Percentiles rank a stretch among this genome's conserved stretches.
These are phyloP conservation scores for Sebastes kiyomatsui DNA, from an alignment of 2,797 vertebrate species.

Conservation along the genomic window DNA sequence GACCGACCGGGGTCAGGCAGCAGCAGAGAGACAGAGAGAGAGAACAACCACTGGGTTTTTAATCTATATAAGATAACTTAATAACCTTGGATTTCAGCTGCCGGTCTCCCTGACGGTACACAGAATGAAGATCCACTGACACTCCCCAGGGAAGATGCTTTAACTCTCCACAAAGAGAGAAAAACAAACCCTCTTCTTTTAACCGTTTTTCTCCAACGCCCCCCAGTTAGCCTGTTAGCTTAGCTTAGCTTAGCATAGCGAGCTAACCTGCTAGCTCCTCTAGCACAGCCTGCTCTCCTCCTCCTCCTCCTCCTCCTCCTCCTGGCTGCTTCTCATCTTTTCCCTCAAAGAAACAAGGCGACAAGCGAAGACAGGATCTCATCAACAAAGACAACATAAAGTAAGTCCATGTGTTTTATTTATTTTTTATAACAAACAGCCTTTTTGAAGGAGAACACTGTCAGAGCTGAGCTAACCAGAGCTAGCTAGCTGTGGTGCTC, in stretches of 20 bases:
- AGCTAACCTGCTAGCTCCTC: conserved; percentile 60
- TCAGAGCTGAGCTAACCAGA: conserved; percentile 59
- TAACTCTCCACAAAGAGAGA: conserved; percentile 13
- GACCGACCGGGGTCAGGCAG: conserved; percentile 80
- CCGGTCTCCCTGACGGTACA: conserved; percentile 1
- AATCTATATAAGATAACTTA: conserved; percentile 28
- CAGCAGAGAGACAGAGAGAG: conserved; percentile 50
- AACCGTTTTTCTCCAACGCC: conserved; percentile 75
- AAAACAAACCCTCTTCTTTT: conserved; percentile 53
- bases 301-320: conserved; percentile 55
- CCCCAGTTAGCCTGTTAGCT: conserved; percentile 67
- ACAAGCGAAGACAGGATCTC: conserved; percentile 36
- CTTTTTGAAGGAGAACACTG: conserved; percentile 26
- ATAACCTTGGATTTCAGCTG: conserved; percentile 45
- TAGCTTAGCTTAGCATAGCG: conserved; percentile 31
- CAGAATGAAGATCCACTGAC: conserved; percentile 42
- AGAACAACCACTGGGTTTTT: conserved; percentile 34
- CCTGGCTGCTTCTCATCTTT: conserved; percentile 65
- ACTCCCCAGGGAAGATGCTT: conserved; percentile 23
- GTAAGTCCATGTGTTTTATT: conserved; percentile 57
- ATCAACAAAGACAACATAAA: conserved; percentile 48
- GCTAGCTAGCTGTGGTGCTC: conserved; percentile 73
- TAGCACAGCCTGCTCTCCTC: too few relatives aligned
- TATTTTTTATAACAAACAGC: background rate
- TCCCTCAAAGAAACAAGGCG: conserved; percentile 35